A percentile compares a stretch with the other conserved stretches of the same genome.
Evolutionary conservation across 1,140 invertebrate species (phyloP).

Genomic region (Sycophila sp.): DNA sequence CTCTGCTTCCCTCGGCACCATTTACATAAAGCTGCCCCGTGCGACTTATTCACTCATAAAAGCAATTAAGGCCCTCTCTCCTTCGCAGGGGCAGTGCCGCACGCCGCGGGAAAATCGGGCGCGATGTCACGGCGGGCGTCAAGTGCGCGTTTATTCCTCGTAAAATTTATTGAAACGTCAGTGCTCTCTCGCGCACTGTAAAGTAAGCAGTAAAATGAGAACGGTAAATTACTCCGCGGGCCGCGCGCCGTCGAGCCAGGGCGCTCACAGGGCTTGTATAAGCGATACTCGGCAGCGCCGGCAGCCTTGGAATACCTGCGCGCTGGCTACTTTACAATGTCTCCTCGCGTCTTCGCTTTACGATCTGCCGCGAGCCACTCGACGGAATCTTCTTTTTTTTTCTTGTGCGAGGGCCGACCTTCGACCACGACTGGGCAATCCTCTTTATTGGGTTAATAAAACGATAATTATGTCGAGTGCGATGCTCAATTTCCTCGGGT

Average conservation of each 20-base stretch:
- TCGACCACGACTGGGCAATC: background rate
- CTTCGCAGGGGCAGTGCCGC: background rate
- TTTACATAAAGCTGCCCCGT: background rate
- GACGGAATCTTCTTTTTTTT: too few relatives aligned
- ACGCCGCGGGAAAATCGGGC: background rate
- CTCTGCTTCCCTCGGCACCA: too few relatives aligned
- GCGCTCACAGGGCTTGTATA: too few relatives aligned
- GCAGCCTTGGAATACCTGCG: conserved; percentile 15
- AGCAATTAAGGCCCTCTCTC: background rate
- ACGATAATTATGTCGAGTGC: conserved; percentile 10
- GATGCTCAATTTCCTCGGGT: background rate
- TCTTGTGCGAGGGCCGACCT: background rate
- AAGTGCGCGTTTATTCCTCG: conserved; percentile 21
- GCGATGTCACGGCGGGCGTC: background rate
- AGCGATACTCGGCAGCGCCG: too few relatives aligned
- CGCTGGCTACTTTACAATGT: conserved; percentile 14
- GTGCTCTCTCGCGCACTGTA: background rate
- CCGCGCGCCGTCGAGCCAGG: too few relatives aligned
- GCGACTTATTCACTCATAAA: conserved; percentile 3
- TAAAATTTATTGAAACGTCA: conserved; percentile 30
- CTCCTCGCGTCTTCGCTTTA: conserved; percentile 12
- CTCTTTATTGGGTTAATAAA: conserved; percentile 34
- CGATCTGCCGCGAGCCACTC: conserved; percentile 6
- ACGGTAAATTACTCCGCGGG: conserved; percentile 27
- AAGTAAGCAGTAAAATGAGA: conserved; percentile 1